A percentile compares a stretch with the other conserved stretches of the same genome.
phyloP scores from a whole-genome alignment of 1,140 invertebrate genomes.

The Drosophila murphyi region DNA sequence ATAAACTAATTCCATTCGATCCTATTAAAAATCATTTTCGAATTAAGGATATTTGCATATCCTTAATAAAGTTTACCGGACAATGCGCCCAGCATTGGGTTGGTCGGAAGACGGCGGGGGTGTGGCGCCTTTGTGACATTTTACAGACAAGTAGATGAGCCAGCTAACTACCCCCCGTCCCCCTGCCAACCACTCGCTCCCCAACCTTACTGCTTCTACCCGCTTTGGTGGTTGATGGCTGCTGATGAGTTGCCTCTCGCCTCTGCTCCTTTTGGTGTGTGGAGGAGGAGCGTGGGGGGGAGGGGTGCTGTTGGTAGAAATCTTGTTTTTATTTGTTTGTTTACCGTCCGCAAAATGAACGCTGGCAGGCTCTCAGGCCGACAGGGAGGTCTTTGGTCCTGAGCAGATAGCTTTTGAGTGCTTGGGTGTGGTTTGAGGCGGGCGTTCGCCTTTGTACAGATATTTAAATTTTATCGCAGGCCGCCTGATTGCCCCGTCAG shows the following conservation, averaged over 20 bases:
- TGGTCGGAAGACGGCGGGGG: neutral
- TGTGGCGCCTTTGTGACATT: slow-evolving; percentile 72
- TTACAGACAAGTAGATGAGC: slow-evolving; percentile 78
- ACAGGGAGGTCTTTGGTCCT: neutral
- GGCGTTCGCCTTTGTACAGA: slow-evolving; percentile 43
- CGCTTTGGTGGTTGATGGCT: slow-evolving; percentile 71
- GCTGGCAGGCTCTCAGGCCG: slow-evolving; percentile 37
- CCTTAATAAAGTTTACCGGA: slow-evolving; percentile 83
- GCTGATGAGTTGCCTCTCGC: slow-evolving; percentile 54
- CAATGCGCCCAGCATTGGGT: slow-evolving; percentile 36
- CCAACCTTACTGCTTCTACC: slow-evolving; percentile 3
- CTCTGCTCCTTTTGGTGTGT: neutral
- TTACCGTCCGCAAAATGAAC: slow-evolving; percentile 83
- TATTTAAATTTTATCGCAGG: slow-evolving; percentile 81
- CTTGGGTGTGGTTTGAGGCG: neutral
- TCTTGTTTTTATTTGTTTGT: slow-evolving; percentile 83
- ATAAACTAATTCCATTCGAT: slow-evolving; percentile 85
- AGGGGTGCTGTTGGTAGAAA: slow-evolving; percentile 37
- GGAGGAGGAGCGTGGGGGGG: neutral
- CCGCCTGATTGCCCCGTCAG: slow-evolving; percentile 64
- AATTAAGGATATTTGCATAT: slow-evolving; percentile 85
- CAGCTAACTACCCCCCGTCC: slow-evolving; percentile 30
- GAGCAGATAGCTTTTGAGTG: slow-evolving; percentile 19
- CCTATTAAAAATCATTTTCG: slow-evolving; percentile 85
- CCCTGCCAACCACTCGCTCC: neutral